Conservation (phyloP, 2,113 vertebrate species). For the Petaurus breviceps region DNA sequence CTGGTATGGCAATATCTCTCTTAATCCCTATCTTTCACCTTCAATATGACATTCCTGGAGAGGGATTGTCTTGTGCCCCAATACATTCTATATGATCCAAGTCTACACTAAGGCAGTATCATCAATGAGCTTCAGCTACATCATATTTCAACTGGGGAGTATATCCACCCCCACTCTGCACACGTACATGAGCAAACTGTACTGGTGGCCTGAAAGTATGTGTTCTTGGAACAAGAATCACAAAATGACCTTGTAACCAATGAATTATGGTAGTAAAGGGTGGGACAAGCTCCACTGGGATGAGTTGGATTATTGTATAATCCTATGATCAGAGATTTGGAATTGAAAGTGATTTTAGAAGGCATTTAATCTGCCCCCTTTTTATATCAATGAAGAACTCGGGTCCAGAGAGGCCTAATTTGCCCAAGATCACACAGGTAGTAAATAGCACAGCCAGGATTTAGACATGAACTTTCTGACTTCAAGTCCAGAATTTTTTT, state of each 20-base stretch:
- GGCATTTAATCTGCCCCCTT: not conserved
- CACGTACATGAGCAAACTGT: not conserved
- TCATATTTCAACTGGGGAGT: not conserved
- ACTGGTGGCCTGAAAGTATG: not conserved
- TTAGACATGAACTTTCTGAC: not conserved
- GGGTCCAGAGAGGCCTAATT: not conserved
- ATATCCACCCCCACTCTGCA: not conserved
- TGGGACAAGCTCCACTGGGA: not conserved
- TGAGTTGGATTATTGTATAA: not conserved
- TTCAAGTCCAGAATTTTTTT: not conserved
- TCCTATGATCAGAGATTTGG: not conserved
- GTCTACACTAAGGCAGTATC: not conserved
- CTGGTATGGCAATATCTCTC: not conserved
- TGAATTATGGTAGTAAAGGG: not conserved
- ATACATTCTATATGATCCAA: not conserved
- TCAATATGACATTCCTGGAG: not conserved
- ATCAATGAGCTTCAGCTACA: not conserved
- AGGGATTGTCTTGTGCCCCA: not conserved
- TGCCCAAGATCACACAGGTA: not conserved
- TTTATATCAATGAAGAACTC: not conserved
- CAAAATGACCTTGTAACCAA: not conserved
- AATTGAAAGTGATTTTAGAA: not conserved
- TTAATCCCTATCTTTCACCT: not conserved
- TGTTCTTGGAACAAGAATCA: not conserved
- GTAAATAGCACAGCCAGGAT: not conserved